Evolutionary conservation across 2,797 vertebrate genomes (phyloP), one percentile per base, ranked within the genome.

Genomic region (Phoebastria nigripes): DNA sequence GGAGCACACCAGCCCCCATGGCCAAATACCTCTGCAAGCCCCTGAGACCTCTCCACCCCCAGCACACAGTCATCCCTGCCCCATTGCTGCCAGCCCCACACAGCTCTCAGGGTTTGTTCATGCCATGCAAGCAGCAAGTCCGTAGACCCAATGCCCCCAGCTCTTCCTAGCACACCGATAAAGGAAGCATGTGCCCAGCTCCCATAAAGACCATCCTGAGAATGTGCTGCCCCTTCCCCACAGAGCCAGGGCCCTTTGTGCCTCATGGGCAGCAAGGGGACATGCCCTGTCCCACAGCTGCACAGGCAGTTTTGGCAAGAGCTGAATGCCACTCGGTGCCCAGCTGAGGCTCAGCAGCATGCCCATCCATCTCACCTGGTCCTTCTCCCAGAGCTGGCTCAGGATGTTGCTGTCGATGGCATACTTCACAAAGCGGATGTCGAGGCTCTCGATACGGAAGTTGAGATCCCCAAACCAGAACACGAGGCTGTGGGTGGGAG

Each of bases 381-480:
- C 99, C 90, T 99, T 99, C 96, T 99, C 99, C 99, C 98, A 99
- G 87, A 99, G 97, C 87, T 98, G 83, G 79, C 98, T 91, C 33
- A 99, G 97, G 89, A 99, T 99, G 97, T 98, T 99, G 96, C 97
- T 99, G 90, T 99, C 99, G 1, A 99, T 99, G 92, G 99, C 98
- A 2, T 98, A 98, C 97, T 99, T 99, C 77, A 99, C 99, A 67
- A 98, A 99, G 87, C 99, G 99, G 91, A 99, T 98, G 33, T 99
- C 99, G 12, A 99, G 98, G 92, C 99, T 99, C 79, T 99, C 98
- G 1, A 99, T 99, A 58, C 99, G 99, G 95, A 99, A 99, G 97
- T 99, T 99, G 81, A 99, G 98, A 96, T 99, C 99, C 44, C 99
- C 99, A 66, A 99, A 99, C 99, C 99, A 99, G 98, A 99, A 99